These are phyloP conservation scores for Haliclystus octoradiatus DNA, from an alignment of 30 jellyfish, hydroid and myxozoan species.

Conservation along the genomic window DNA sequence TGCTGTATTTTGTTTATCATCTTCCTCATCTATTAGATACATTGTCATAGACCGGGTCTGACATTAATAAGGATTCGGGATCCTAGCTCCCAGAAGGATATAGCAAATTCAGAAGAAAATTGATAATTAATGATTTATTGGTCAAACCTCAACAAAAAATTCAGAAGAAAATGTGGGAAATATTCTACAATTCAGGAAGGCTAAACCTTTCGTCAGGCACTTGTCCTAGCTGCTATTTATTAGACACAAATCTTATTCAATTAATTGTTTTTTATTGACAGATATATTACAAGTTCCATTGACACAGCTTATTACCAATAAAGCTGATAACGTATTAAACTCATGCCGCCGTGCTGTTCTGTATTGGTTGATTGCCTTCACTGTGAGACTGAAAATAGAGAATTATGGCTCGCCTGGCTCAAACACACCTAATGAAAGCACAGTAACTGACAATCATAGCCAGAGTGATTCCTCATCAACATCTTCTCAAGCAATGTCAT, in stretches of 20 bases:
- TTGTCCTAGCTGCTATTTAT: too few species aligned
- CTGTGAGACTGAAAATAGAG: slow-evolving; percentile 30
- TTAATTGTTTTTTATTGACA: neutral
- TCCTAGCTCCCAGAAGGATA: too few species aligned
- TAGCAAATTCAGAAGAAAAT: too few species aligned
- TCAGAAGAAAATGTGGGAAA: too few species aligned
- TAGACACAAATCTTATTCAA: neutral
- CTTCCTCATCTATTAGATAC: too few species aligned
- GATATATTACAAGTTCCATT: slow-evolving; percentile 21
- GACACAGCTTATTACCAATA: neutral
- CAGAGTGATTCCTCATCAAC: slow-evolving; percentile 24
- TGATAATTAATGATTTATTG: too few species aligned
- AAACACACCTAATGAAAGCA: slow-evolving; percentile 14
- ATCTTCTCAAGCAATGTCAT: slow-evolving; percentile 18
- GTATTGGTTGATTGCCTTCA: slow-evolving; percentile 82
- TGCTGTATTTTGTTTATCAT: too few species aligned
- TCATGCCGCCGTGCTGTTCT: slow-evolving; percentile 76
- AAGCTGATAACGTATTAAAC: neutral
- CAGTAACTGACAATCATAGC: neutral
- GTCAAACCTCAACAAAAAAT: too few species aligned
- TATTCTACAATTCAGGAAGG: too few species aligned
- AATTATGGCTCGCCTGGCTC: slow-evolving; percentile 35
- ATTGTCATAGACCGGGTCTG: too few species aligned
- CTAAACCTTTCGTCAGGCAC: too few species aligned
- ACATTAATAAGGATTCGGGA: too few species aligned